phyloP scores from a whole-genome alignment of 1,140 invertebrate species.

The Bradynema listronoti region DNA sequence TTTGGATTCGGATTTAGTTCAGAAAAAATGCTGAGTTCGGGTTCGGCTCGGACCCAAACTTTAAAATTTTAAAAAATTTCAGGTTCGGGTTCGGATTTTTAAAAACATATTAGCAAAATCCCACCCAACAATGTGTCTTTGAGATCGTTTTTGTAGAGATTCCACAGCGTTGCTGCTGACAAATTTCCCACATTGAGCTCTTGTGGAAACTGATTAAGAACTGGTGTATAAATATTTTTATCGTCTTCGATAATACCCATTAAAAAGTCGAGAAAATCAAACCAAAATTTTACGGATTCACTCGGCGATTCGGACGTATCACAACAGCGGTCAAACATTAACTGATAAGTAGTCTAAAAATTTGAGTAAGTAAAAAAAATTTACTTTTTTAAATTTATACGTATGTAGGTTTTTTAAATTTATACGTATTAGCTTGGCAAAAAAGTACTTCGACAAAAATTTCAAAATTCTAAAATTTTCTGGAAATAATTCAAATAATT shows the following conservation, averaged over 20 bases:
- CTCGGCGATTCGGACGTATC: constrained; percentile 80
- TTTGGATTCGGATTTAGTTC: too few relatives aligned
- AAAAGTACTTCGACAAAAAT: too few relatives aligned
- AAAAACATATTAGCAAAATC: constrained; percentile 13
- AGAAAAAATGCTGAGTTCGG: too few relatives aligned
- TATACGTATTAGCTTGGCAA: too few relatives aligned
- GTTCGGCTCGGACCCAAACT: too few relatives aligned
- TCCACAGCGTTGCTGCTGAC: constrained; percentile 94
- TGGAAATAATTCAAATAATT: too few relatives aligned
- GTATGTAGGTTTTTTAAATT: too few relatives aligned
- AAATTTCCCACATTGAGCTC: constrained; percentile 70
- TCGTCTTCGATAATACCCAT: constrained; percentile 96
- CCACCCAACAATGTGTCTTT: constrained; percentile 82
- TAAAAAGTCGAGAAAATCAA: constrained; percentile 91
- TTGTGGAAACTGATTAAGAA: constrained; percentile 79
- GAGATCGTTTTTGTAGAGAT: constrained; percentile 89
- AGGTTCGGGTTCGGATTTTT: too few relatives aligned
- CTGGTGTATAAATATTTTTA: constrained; percentile 93
- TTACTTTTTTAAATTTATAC: too few relatives aligned
- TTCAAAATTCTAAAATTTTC: too few relatives aligned
- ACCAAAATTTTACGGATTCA: constrained; percentile 94
- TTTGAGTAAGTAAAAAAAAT: too few relatives aligned
- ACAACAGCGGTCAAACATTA: constrained; percentile 59
- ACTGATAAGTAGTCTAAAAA: constrained; percentile 52
- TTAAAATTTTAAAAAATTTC: too few relatives aligned